These are phyloP conservation scores for Emmelina monodactyla DNA, from an alignment of 2,888 invertebrate species.

Conservation along the genomic window DNA sequence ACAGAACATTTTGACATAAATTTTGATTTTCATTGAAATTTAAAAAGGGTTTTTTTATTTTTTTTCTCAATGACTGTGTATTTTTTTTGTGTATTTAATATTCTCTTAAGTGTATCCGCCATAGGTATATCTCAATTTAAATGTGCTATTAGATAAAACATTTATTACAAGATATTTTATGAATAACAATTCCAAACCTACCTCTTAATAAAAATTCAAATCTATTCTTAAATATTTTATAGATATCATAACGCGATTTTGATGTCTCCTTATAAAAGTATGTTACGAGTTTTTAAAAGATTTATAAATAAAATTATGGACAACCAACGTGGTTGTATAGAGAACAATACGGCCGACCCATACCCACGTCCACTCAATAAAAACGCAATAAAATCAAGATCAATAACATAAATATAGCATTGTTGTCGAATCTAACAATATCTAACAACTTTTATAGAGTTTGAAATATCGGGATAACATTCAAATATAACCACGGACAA, in stretches of 20 bases:
- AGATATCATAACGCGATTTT: not conserved
- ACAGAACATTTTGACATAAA: too few relatives aligned
- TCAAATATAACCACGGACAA: constrained; percentile 58
- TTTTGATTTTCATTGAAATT: too few relatives aligned
- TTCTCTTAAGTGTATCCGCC: too few relatives aligned
- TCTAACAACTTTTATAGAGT: constrained; percentile 55
- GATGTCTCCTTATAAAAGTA: not conserved
- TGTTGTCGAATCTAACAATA: constrained; percentile 47
- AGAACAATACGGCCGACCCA: constrained; percentile 1
- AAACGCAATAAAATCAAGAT: constrained; percentile 45
- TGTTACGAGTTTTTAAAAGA: not conserved
- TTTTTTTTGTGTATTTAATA: too few relatives aligned
- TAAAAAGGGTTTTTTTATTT: too few relatives aligned
- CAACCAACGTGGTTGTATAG: not conserved
- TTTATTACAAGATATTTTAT: too few relatives aligned
- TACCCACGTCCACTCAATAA: constrained; percentile 15
- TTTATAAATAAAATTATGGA: constrained; percentile 1
- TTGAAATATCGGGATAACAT: constrained; percentile 55
- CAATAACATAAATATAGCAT: constrained; percentile 54
- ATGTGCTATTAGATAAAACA: too few relatives aligned
- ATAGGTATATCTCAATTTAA: too few relatives aligned
- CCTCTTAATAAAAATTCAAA: not conserved
- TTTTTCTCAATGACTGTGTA: too few relatives aligned
- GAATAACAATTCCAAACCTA: too few relatives aligned
- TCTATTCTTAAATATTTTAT: not conserved